A percentile compares a stretch with the other conserved stretches of the same genome.
Evolutionary conservation across 2,888 invertebrate genomes (phyloP).

Genomic region (Mantis religiosa): DNA sequence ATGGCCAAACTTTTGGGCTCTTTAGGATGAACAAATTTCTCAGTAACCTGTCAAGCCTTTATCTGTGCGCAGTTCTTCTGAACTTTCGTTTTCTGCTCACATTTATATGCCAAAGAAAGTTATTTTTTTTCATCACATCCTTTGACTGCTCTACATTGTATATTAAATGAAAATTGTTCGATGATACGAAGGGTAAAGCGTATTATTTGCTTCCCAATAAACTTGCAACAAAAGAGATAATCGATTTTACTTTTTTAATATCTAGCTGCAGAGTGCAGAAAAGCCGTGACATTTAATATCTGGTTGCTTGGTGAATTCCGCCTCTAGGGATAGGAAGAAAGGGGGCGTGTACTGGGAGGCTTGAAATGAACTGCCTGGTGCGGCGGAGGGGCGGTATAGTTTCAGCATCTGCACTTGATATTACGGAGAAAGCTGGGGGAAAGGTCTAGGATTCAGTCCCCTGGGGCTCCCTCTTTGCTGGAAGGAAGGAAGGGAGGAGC

Average conservation of each 20-base stretch:
- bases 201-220: conserved; percentile 25
- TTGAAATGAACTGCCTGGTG: conserved; percentile 20
- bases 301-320: conserved; percentile 21
- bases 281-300: conserved; percentile 26
- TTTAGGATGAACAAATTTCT: too few relatives aligned
- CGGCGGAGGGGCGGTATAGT: conserved; percentile 1
- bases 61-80: too few relatives aligned
- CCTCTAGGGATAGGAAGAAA: background rate
- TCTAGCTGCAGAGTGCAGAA: background rate
- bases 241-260: conserved; percentile 27
- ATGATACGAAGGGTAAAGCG: background rate
- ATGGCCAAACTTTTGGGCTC: too few relatives aligned
- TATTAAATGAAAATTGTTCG: background rate
- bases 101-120: background rate
- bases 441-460: conserved; percentile 8
- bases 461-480: background rate
- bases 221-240: conserved; percentile 23
- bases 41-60: too few relatives aligned
- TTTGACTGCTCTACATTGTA: background rate
- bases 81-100: too few relatives aligned
- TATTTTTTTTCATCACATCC: background rate
- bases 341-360: background rate
- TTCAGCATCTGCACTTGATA: conserved; percentile 29
- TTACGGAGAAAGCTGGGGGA: conserved; percentile 8
- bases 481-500: background rate